These are phyloP conservation scores for Melanchra persicariae DNA, from an alignment of 2,888 invertebrate genomes.

Conservation along the genomic window DNA sequence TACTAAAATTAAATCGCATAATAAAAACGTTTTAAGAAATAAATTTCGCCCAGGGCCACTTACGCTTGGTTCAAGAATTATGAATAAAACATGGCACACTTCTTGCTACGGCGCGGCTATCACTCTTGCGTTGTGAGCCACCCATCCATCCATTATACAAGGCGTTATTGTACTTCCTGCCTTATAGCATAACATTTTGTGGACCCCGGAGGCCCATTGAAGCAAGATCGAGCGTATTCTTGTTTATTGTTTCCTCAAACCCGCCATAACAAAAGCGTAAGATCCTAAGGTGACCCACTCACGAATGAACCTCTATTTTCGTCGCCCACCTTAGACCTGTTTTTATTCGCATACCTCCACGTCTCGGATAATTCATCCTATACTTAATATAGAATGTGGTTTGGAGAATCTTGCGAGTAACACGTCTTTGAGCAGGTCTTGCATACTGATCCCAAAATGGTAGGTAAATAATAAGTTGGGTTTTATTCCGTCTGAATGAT, in stretches of 20 bases:
- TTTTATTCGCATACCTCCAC: conserved; percentile 61
- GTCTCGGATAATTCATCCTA: conserved; percentile 53
- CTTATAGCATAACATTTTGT: conserved; percentile 64
- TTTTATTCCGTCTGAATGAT: conserved; percentile 31
- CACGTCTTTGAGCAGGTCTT: conserved; percentile 31
- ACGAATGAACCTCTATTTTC: conserved; percentile 43
- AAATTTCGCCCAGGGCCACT: conserved; percentile 66
- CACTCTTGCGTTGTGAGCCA: conserved; percentile 69
- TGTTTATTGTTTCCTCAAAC: conserved; percentile 70
- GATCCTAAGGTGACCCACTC: conserved; percentile 57
- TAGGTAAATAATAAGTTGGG: conserved; percentile 33
- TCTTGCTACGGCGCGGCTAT: conserved; percentile 69
- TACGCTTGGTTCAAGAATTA: conserved; percentile 63
- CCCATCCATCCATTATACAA: conserved; percentile 66
- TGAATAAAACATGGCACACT: conserved; percentile 76
- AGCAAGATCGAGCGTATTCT: conserved; percentile 67
- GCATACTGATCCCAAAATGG: conserved; percentile 49
- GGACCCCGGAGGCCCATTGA: conserved; percentile 67
- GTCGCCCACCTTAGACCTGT: conserved; percentile 42
- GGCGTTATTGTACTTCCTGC: conserved; percentile 70
- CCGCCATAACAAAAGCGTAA: conserved; percentile 49
- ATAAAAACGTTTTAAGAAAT: conserved; percentile 77
- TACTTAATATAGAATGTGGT: conserved; percentile 56
- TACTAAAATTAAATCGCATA: conserved; percentile 72
- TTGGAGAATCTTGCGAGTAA: conserved; percentile 43